These are phyloP conservation scores for Cairina moschata DNA, from an alignment of 2,113 vertebrate species.

Conservation along the genomic window DNA sequence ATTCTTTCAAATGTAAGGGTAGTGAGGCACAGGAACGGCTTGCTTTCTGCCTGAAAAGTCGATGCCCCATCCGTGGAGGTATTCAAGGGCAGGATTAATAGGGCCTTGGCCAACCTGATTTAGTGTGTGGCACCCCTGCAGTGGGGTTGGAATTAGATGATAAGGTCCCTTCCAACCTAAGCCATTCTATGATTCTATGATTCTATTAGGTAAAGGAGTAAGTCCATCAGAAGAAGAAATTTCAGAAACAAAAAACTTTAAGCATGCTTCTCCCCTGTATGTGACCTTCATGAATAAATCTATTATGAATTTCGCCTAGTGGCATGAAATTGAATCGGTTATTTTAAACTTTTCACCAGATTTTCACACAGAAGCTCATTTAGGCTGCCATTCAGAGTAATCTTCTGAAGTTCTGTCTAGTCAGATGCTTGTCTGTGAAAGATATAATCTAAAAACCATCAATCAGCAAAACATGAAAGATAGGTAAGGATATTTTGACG, in stretches of 20 bases:
- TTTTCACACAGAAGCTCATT: background rate
- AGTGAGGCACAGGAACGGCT: no score
- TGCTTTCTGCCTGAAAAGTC: no score
- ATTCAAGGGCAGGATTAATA: no score
- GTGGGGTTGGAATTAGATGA: no score
- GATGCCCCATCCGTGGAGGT: no score
- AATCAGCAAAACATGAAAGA: background rate
- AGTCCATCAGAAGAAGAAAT: slow-evolving; percentile 51
- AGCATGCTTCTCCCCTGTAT: background rate
- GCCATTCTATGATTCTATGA: no score
- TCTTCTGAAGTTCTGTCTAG: background rate
- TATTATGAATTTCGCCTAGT: slow-evolving; percentile 23
- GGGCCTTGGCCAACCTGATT: no score
- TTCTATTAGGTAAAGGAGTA: slow-evolving; percentile 26
- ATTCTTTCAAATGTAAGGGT: no score
- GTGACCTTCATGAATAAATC: slow-evolving; percentile 35
- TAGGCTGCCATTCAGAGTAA: background rate
- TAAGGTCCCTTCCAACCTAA: no score
- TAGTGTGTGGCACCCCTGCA: no score
- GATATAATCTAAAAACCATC: background rate
- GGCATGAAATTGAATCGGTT: slow-evolving; percentile 31
- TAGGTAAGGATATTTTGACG: background rate
- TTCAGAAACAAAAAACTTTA: slow-evolving; percentile 22
- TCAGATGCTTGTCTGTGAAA: background rate
- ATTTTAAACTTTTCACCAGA: slow-evolving; percentile 32